Base-by-base conservation (phyloP, 2,113 vertebrate species). In the Platichthys stellatus region DNA sequence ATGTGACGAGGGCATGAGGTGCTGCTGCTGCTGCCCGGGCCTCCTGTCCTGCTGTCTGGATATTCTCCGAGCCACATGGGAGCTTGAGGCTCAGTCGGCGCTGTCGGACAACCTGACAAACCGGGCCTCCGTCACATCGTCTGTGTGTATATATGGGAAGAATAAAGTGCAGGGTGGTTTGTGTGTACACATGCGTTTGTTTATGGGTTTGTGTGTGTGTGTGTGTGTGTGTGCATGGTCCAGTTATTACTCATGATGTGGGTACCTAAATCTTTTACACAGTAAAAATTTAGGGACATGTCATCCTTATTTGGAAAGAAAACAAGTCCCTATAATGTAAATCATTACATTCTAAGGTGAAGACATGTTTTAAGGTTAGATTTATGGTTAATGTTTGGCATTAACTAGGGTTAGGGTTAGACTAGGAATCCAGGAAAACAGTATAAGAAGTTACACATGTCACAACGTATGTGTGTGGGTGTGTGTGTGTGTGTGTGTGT, bases 31-130 rank as follows among this genome's bases (percentile, higher is more conserved):
- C 76, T 89, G 85, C 68, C 85, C 86, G 21, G 72, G 71, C 82
- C 78, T 89, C 83, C 87, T 86, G 90, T 88, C 90, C 88, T 88
- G 88, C 80, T 88, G 88, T 92, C 87, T 90, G 73, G 76, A 88
- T 87, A 72, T 81, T 78, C 84, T 86, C 58, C 38, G 20, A 49
- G 77, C 90, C 89, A 86, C 87, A 74, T 77, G 91, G 92, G 90
- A 92, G 76, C 86, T 82, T 80, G 47, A 81, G 43, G 80, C 28
- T 72, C 84, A 81, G 88, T 77, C 80, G 40, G 72, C 15, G 78
- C 89, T 88, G 92, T 85, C 90, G 76, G 83, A 91, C 56, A 84
- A 72, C 82, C 79, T 87, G 91, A 91, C 90, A 90, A 85, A 74
- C 56, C 31, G 62, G 64, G 71, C 89, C 81, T 85, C 85, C 63